Evolutionary conservation across 2,797 vertebrate species (phyloP).

Genomic region (Sardinella longiceps): DNA sequence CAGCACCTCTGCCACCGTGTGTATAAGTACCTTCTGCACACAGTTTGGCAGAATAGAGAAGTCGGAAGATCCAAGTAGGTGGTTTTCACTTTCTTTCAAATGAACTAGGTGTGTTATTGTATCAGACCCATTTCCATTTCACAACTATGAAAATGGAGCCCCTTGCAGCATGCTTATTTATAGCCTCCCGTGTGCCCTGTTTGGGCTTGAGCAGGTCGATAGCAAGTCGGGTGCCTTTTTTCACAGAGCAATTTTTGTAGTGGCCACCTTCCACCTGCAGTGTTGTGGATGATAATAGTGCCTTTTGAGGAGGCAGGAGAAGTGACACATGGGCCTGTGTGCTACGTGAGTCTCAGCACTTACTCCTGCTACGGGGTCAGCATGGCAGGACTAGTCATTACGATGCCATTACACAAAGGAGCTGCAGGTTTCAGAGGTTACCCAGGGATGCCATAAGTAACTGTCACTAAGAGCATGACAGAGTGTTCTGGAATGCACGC

Average conservation of each 20-base stretch:
- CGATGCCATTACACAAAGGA: constrained; percentile 44
- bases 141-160: background rate
- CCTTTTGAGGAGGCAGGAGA: background rate
- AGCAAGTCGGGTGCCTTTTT: background rate
- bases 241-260: constrained; percentile 15
- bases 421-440: constrained; percentile 40
- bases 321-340: constrained; percentile 24
- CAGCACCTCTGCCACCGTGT: background rate
- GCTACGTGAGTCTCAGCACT: constrained; percentile 28
- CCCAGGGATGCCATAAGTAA: constrained; percentile 30
- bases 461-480: constrained; percentile 40
- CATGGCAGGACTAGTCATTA: constrained; percentile 38
- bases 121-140: background rate
- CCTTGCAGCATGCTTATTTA: constrained; percentile 12
- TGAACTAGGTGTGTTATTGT: background rate
- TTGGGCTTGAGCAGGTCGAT: background rate
- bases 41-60: too few species aligned
- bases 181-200: background rate
- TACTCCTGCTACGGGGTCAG: constrained; percentile 1
- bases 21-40: background rate
- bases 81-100: background rate
- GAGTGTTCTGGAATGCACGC: constrained; percentile 30
- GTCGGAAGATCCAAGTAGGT: background rate
- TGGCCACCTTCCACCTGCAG: background rate
- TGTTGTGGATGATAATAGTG: constrained; percentile 5